These are phyloP conservation scores for Saxidomus purpurata DNA, from an alignment of 1,140 invertebrate genomes.

Conservation along the genomic window DNA sequence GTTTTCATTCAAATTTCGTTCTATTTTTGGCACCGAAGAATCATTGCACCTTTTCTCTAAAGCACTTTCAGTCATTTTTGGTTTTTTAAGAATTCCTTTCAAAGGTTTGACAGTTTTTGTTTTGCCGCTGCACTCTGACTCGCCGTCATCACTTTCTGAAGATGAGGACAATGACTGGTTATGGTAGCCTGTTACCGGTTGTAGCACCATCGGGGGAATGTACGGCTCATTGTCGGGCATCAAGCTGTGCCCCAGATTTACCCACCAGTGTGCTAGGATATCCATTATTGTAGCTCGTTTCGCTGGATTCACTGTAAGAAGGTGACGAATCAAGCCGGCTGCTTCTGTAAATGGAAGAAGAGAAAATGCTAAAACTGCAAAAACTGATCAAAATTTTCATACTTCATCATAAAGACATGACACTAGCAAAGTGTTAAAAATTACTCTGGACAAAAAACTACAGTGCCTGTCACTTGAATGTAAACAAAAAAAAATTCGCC, in stretches of 20 bases:
- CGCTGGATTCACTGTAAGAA: conserved; percentile 96
- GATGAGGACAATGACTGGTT: conserved; percentile 72
- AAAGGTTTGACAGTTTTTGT: conserved; percentile 68
- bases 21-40: neutral
- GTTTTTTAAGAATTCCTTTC: conserved; percentile 76
- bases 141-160: conserved; percentile 76
- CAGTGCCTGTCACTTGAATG: too few relatives aligned
- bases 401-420: too few relatives aligned
- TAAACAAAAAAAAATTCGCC: too few relatives aligned
- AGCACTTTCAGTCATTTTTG: conserved; percentile 66
- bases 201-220: conserved; percentile 66
- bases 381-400: too few relatives aligned
- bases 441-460: too few relatives aligned
- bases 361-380: neutral
- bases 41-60: conserved; percentile 51
- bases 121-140: conserved; percentile 59
- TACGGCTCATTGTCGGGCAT: conserved; percentile 91
- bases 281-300: conserved; percentile 96
- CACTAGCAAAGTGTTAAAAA: too few relatives aligned
- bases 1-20: neutral
- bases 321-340: conserved; percentile 96
- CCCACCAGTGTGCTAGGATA: conserved; percentile 97
- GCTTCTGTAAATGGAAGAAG: conserved; percentile 89
- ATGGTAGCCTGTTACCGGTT: conserved; percentile 62
- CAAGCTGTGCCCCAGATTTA: conserved; percentile 95